Evolutionary conservation across 1,140 invertebrate species (phyloP).

Genomic region (Akabosia matsudoensis): DNA sequence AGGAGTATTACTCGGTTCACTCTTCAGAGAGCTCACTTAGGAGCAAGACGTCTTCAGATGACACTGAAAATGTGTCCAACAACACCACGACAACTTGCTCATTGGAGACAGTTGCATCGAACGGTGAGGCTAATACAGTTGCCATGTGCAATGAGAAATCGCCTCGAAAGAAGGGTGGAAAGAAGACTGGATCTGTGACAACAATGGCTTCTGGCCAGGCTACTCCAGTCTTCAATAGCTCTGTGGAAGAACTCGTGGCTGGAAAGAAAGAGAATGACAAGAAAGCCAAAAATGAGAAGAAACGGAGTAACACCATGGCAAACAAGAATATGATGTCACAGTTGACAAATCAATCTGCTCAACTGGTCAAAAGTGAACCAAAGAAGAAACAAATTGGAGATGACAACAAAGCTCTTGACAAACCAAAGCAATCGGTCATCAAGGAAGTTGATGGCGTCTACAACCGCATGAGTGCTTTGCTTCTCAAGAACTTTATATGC

Average conservation of each 20-base stretch:
- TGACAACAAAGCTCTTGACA: too few relatives aligned
- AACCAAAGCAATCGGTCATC: too few relatives aligned
- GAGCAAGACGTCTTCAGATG: constrained; percentile 4
- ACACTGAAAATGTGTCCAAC: neutral
- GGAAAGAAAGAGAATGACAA: too few relatives aligned
- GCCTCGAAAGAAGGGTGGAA: neutral
- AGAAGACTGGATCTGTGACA: neutral
- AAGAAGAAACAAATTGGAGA: too few relatives aligned
- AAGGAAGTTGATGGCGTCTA: constrained; percentile 35
- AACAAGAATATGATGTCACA: too few relatives aligned
- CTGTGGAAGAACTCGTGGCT: neutral
- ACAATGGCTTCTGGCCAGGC: neutral
- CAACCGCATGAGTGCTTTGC: constrained; percentile 71
- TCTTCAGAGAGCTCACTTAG: neutral
- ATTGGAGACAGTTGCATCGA: constrained; percentile 5
- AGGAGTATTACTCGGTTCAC: neutral
- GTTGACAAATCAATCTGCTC: too few relatives aligned
- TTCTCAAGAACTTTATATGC: constrained; percentile 87
- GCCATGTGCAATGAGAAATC: neutral
- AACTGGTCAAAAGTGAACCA: too few relatives aligned
- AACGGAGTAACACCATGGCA: too few relatives aligned
- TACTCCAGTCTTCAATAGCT: neutral
- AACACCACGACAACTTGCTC: constrained; percentile 16
- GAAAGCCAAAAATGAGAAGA: too few relatives aligned
- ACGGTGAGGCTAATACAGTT: neutral